These are phyloP conservation scores for Rhinopomastus cyanomelas DNA, from an alignment of 2,113 vertebrate genomes.

Conservation along the genomic window DNA sequence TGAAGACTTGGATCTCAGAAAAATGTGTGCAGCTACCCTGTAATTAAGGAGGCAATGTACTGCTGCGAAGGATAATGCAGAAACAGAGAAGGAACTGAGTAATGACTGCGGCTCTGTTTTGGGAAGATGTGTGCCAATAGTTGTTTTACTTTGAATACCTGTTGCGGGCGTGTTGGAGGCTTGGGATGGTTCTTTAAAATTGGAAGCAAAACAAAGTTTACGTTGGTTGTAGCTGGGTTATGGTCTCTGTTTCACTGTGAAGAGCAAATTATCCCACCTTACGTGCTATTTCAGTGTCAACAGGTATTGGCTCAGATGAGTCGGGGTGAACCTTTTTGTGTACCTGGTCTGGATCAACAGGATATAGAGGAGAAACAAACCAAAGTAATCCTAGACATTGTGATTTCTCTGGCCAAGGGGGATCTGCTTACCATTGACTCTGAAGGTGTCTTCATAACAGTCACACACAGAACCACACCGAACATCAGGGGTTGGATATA, in stretches of 20 bases:
- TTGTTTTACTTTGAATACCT: conserved; percentile 39
- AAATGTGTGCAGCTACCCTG: background rate
- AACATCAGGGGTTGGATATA: too few species aligned
- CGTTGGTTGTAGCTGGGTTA: background rate
- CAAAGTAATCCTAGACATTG: background rate
- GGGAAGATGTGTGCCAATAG: background rate
- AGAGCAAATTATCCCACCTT: background rate
- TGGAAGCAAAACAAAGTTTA: background rate
- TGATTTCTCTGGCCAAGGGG: background rate
- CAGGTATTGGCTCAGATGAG: background rate
- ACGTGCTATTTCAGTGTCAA: background rate
- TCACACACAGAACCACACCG: too few species aligned
- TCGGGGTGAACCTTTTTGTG: background rate
- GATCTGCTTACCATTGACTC: background rate
- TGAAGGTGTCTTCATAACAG: too few species aligned
- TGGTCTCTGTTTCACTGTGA: background rate
- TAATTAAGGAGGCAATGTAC: background rate
- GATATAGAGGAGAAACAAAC: background rate
- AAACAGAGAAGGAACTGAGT: background rate
- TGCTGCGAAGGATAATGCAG: background rate
- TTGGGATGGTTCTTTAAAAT: background rate
- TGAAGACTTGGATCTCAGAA: background rate
- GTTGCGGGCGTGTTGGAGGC: background rate
- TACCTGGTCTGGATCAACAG: background rate
- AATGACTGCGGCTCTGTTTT: background rate